Evolutionary conservation across 2,888 invertebrate genomes (phyloP), one percentile per base, ranked within the genome.

Genomic region (Ophion ventricosus): DNA sequence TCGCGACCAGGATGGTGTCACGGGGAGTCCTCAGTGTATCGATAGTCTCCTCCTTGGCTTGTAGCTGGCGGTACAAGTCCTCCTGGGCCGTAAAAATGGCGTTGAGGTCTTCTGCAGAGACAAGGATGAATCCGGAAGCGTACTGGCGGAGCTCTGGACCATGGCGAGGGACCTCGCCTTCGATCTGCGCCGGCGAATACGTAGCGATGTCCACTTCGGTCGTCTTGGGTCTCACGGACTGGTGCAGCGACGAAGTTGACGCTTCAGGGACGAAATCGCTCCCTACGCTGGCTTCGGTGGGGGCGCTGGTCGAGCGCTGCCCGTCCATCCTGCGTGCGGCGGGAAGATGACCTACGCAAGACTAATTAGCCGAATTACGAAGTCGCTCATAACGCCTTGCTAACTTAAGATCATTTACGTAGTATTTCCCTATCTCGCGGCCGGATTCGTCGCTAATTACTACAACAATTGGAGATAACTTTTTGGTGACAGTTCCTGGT

Each of bases 341-440:
- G 4, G 0, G 0, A 10, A 3, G 20, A 2, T 66, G 4, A 63
- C 20, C 29, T 76, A n/a, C 14, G 29, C 7, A 29, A 5, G 29
- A 29, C 29, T 29, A 29, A 29, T 29, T 5, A 29, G 7, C 7
- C 7, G 29, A 29, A 5, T 29, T 29, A 54, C 20, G 17, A 56
- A 20, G 20, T 2, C 66, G 66, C 11, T 3, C 2, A 8, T 49
- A 49, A 17, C 69, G 26, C 7, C 54, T 26, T 0, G 70, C 70
- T 10, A 70, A 14, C 43, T 70, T 70, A 2, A 73, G 25, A 66
- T 80, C 73, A 4, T 40, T 40, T 1, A 80, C 35, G 17, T 72
- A n/a, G 4, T 80, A 80, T 56, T 80, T 73, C 0, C 73, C 73
- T 14, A 73, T 56, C 23, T 72, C 54, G 17, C 49, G 26, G 1